Evolutionary conservation across 2,113 vertebrate genomes (phyloP).

Genomic region (Cheilinus undulatus): DNA sequence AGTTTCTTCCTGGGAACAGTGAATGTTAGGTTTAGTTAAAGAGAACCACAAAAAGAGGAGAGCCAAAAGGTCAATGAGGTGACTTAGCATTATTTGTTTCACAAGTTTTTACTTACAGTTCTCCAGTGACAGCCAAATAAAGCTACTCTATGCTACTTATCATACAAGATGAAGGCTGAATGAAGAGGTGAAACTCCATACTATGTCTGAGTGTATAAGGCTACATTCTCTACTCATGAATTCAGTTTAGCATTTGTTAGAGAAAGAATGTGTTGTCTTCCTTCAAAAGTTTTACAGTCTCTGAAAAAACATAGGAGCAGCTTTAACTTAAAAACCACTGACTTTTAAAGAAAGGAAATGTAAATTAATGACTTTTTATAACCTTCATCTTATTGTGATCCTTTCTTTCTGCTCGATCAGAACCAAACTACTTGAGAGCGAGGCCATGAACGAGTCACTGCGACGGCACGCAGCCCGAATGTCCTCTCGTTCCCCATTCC

Average conservation of each 20-base stretch:
- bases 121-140: not conserved
- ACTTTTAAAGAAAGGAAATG: too few species aligned
- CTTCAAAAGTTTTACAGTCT: not conserved
- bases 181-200: too few species aligned
- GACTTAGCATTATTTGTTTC: not conserved
- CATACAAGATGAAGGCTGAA: not conserved
- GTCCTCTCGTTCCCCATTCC: conserved; percentile 83
- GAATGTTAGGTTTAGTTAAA: too few species aligned
- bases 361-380: not conserved
- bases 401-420: conserved; percentile 66
- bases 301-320: not conserved
- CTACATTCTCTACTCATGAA: not conserved
- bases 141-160: not conserved
- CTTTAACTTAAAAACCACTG: too few species aligned
- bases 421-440: conserved; percentile 94
- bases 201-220: too few species aligned
- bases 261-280: not conserved
- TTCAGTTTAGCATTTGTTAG: not conserved
- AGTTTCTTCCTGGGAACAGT: too few species aligned
- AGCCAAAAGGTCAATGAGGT: not conserved
- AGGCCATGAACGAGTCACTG: conserved; percentile 96
- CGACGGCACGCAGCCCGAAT: conserved; percentile 87
- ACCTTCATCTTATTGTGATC: not conserved
- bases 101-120: too few species aligned
- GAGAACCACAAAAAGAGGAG: not conserved